Evolutionary conservation across 2,888 invertebrate genomes (phyloP), one percentile per base, ranked within the genome.

Genomic region (Leucophenga maculata): DNA sequence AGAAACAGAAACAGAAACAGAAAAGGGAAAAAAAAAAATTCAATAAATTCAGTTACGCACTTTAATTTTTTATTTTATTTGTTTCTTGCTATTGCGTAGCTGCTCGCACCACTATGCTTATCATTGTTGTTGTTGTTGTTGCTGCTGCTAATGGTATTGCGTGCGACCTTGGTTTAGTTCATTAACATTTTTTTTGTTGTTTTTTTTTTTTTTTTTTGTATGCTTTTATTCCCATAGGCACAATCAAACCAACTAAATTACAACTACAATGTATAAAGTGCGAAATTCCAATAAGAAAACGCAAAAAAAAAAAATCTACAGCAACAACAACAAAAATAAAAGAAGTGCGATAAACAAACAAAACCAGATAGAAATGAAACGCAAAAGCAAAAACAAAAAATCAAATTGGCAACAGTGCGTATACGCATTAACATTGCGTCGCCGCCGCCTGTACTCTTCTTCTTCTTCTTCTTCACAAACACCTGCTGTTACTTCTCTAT

Each of bases 131-230:
- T 59, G 20, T 32, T 32, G 16, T 8, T n/a, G 16, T n/a, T 48
- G 48, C 48, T 48, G 52, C 16, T 32, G 59, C 32, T 46, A 46
- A 22, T 52, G 66, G 52, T 46, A 64, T 60, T 55, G 16, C 60
- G 31, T 32, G 66, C 80, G 81, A 80, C 81, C 81, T 81, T 84
- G 82, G 76, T 73, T 78, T 73, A 79, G 81, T 82, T 82, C 81
- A 82, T 82, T 82, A 82, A 78, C 81, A 82, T 80, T 82, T 77
- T 69, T 39, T 39, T 39, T 39, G 3, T 39, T 1, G 3, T 39
- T 3, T 9, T 39, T 26, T 26, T 26, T 3, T 26, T 26, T 26
- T 3, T 26, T 26, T 26, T 3, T 26, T 26, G 2, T 26, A 3
- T 26, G 2, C 4, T 26, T 26, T 26, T 26, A 26, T 68, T 67